Evolutionary conservation across 2,113 vertebrate species (phyloP), one percentile per base, ranked within the genome.

Genomic region (Falcunculus frontatus): DNA sequence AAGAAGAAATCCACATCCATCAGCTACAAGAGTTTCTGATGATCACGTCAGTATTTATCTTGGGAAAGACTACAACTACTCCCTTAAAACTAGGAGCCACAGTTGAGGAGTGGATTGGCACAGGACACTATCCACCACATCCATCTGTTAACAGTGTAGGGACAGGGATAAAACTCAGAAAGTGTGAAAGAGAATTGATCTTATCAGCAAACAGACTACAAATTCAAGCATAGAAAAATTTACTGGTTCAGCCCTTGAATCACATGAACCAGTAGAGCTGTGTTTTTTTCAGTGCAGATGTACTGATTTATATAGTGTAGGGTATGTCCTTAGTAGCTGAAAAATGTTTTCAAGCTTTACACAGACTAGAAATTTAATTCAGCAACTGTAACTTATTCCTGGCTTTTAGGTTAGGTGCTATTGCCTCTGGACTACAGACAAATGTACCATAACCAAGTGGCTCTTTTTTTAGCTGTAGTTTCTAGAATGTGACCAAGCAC

Each of bases 161-260:
- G 79, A 42, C 22, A 35, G 27, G 60, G 50, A 25, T 42, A 70
- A 44, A 70, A 32, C 8, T 59, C 56, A 60, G 72, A 26, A 26
- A 1, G 1, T 6, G 21, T 37, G 23, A 52, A 88, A 63, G 3
- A 41, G 16, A 56, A 50, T 14, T 0, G 0, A 62, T 74, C 32
- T 84, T 14, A 88, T 3, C 41, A 76, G 67, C 21, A 60, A 18
- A 26, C 14, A 30, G 6, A 12, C 65, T 50, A n/a, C 18, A 88
- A 64, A 67, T 41, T 44, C 20, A 50, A 75, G 30, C 15, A 16
- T 4, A n/a, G 46, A 56, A 87, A 69, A 93, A 73, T 46, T 19
- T 13, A 60, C 68, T 42, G 12, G 47, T 59, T 83, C 53, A 69
- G 55, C 30, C 69, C 68, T 60, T 55, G 33, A 83, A 52, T n/a